Evolutionary conservation across 2,797 vertebrate species (phyloP).

Genomic region (Cossypha niveicapilla): DNA sequence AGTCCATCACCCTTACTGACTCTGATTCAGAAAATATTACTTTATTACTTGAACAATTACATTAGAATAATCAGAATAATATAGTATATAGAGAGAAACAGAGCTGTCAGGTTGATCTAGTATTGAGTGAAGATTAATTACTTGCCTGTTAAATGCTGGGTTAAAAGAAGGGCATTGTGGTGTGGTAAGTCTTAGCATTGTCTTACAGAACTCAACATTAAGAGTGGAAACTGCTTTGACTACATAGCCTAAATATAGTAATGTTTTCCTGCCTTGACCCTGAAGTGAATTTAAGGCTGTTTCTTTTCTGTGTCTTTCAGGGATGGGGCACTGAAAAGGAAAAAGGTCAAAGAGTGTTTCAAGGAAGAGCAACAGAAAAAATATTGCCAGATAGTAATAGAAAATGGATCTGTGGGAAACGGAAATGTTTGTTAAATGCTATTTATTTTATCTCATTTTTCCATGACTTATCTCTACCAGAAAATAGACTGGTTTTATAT

Average conservation of each 20-base stretch:
- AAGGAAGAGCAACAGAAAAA: slow-evolving; percentile 59
- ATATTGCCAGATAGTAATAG: slow-evolving; percentile 23
- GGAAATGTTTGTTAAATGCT: neutral
- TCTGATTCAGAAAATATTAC: neutral
- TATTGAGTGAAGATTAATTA: neutral
- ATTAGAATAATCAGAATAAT: neutral
- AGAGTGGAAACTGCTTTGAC: neutral
- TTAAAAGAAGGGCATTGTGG: neutral
- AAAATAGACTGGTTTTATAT: neutral
- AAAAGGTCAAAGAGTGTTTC: slow-evolving; percentile 52
- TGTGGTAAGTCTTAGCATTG: neutral
- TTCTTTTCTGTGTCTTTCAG: slow-evolving; percentile 35
- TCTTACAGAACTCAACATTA: neutral
- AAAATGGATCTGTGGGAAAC: neutral
- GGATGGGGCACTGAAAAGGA: slow-evolving; percentile 57
- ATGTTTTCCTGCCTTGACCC: neutral
- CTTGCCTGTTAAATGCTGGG: neutral
- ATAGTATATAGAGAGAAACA: neutral
- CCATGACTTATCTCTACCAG: neutral
- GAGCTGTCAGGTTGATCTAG: neutral
- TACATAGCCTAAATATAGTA: neutral
- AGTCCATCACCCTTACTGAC: neutral
- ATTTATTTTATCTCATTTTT: neutral
- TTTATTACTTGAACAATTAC: neutral
- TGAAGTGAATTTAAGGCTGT: neutral